These are phyloP conservation scores for Eupelmus urozonus DNA, from an alignment of 2,888 invertebrate genomes.

Conservation along the genomic window DNA sequence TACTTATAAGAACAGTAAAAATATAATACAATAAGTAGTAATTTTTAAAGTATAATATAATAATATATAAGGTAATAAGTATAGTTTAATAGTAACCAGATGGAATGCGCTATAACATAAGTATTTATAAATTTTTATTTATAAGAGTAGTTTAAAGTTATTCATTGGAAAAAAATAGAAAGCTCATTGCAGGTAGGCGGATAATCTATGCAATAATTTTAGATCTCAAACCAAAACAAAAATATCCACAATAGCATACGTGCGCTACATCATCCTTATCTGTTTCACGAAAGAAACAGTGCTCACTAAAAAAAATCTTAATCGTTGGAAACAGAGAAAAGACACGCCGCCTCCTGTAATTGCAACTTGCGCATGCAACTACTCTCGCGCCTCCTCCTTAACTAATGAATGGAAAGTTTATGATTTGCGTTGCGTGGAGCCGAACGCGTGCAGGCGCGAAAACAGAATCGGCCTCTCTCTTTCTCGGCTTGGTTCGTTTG, in stretches of 20 bases:
- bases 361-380: background rate
- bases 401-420: slow-evolving; percentile 49
- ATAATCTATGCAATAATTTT: slow-evolving; percentile 27
- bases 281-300: background rate
- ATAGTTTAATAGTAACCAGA: too few relatives aligned
- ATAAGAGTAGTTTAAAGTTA: too few relatives aligned
- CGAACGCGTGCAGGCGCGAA: slow-evolving; percentile 7
- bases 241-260: background rate
- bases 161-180: background rate
- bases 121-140: too few relatives aligned
- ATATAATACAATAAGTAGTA: too few relatives aligned
- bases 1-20: too few relatives aligned
- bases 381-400: background rate
- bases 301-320: too few relatives aligned
- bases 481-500: background rate
- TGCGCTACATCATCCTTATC: background rate
- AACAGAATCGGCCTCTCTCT: slow-evolving; percentile 39
- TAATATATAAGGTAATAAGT: too few relatives aligned
- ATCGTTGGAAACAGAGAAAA: slow-evolving; percentile 10
- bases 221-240: background rate
- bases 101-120: too few relatives aligned
- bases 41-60: too few relatives aligned
- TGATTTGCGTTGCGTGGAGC: slow-evolving; percentile 39
- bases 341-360: slow-evolving; percentile 19
- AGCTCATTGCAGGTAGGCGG: background rate